A percentile compares a stretch with the other conserved stretches of the same genome.
These are phyloP conservation scores for Alosa sapidissima DNA, from an alignment of 2,797 vertebrate species.

Conservation along the genomic window DNA sequence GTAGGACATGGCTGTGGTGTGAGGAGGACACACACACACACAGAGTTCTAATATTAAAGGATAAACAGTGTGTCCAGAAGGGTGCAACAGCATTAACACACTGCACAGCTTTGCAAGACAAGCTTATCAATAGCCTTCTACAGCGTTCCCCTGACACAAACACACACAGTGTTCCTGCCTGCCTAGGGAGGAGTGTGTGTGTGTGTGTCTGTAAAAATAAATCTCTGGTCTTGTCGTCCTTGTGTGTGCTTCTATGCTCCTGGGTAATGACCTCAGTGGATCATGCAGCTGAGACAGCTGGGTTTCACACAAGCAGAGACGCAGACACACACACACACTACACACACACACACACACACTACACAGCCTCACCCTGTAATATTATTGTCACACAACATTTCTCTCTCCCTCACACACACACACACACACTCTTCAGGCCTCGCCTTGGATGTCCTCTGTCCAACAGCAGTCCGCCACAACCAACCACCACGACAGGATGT, in stretches of 20 bases:
- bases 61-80: no score
- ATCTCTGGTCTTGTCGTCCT: neutral
- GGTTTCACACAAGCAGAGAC: neutral
- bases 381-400: no score
- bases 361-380: neutral
- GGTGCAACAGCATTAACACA: no score
- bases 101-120: no score
- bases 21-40: no score
- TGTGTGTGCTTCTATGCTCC: neutral
- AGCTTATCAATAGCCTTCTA: no score
- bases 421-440: neutral
- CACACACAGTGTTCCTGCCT: neutral
- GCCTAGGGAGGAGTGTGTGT: no score
- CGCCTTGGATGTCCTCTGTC: neutral
- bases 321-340: conserved; percentile 7
- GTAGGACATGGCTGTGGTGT: no score
- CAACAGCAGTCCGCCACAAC: neutral
- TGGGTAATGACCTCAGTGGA: neutral
- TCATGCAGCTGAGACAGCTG: neutral
- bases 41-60: no score
- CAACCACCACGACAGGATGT: neutral
- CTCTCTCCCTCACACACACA: neutral
- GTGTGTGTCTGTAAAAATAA: neutral
- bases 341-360: neutral
- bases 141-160: neutral